Percentiles rank a stretch among this genome's conserved stretches.
These are phyloP conservation scores for Eciton burchellii DNA, from an alignment of 1,140 invertebrate species.

Conservation along the genomic window DNA sequence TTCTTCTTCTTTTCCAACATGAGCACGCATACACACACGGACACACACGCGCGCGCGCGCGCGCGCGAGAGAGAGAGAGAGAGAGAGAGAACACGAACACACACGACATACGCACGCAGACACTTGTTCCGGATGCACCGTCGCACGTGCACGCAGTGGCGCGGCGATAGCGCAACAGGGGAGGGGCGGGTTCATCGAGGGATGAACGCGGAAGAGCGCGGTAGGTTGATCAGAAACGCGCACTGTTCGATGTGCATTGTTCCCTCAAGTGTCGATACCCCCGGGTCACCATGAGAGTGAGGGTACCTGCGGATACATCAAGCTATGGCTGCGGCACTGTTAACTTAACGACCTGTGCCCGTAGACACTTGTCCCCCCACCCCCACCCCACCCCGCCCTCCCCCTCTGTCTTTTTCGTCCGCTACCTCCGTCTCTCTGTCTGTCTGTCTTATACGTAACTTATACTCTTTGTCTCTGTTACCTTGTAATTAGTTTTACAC, in stretches of 20 bases:
- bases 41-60: conserved; percentile 56
- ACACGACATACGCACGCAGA: too few species aligned
- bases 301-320: conserved; percentile 82
- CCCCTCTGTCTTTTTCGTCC: too few species aligned
- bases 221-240: conserved; percentile 25
- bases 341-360: conserved; percentile 74
- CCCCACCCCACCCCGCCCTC: too few species aligned
- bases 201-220: too few species aligned
- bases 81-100: too few species aligned
- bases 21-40: conserved; percentile 54
- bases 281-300: conserved; percentile 62
- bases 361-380: conserved; percentile 64
- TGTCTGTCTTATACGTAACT: conserved; percentile 63
- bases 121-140: conserved; percentile 63
- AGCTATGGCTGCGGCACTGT: conserved; percentile 84
- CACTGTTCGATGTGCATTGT: conserved; percentile 28
- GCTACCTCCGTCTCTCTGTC: conserved; percentile 63
- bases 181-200: conserved; percentile 23
- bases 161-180: conserved; percentile 80
- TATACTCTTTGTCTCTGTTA: conserved; percentile 41
- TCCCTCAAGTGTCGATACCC: conserved; percentile 26
- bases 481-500: conserved; percentile 41
- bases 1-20: too few species aligned
- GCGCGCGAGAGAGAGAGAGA: too few species aligned
- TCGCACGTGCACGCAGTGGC: conserved; percentile 81